Evolutionary conservation across 2,797 vertebrate genomes (phyloP).

Genomic region (Bradypodion ventrale): DNA sequence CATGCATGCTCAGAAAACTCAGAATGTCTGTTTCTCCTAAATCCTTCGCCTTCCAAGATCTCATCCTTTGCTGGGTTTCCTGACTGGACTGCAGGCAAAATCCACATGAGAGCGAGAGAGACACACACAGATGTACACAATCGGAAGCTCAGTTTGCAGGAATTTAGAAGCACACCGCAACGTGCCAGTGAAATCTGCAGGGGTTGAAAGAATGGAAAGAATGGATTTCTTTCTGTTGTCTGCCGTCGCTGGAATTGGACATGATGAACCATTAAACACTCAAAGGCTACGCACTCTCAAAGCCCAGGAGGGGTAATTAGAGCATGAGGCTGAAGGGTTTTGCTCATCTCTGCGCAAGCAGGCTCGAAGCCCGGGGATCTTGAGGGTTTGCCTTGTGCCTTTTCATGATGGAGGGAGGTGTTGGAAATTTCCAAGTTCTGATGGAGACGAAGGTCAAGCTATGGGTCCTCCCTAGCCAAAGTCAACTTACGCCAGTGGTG

Average conservation of each 20-base stretch:
- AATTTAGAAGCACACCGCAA: conserved; percentile 33
- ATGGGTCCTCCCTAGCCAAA: neutral
- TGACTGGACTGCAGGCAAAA: neutral
- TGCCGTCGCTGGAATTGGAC: conserved; percentile 16
- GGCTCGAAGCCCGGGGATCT: neutral
- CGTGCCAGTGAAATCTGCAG: neutral
- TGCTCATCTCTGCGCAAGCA: neutral
- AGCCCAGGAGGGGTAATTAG: neutral
- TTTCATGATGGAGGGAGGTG: neutral
- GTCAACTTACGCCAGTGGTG: too few species aligned
- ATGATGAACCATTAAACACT: neutral
- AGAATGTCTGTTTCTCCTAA: too few species aligned
- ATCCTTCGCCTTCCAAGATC: neutral
- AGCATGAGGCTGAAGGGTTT: neutral
- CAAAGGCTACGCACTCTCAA: neutral
- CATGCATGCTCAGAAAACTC: too few species aligned
- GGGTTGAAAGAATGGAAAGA: neutral
- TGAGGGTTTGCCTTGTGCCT: neutral
- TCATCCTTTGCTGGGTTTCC: conserved; percentile 7
- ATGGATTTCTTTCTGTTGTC: neutral
- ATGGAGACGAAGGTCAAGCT: neutral
- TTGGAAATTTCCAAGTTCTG: neutral
- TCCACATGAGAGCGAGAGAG: too few species aligned
- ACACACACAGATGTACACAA: too few species aligned
- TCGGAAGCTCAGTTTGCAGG: conserved; percentile 14